A percentile compares a stretch with the other conserved stretches of the same genome.
Conservation (phyloP, 2,888 invertebrate species). For the Scotopteryx bipunctaria region DNA sequence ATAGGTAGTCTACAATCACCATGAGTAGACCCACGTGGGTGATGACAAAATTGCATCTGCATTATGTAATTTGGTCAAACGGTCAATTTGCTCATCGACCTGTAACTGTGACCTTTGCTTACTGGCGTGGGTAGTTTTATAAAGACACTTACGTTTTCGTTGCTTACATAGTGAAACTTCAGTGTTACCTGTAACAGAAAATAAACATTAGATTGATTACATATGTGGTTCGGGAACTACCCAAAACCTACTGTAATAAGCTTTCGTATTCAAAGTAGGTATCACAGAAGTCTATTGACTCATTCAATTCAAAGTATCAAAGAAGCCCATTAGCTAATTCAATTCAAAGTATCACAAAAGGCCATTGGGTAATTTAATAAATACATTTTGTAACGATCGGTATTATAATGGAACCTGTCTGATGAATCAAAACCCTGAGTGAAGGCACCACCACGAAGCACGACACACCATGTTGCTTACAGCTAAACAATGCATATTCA, state of each 20-base stretch:
- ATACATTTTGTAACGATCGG: conserved; percentile 12
- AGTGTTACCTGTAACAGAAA: conserved; percentile 15
- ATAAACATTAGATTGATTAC: not conserved
- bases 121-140: conserved; percentile 1
- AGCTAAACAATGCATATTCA: conserved; percentile 50
- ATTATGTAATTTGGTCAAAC: conserved; percentile 34
- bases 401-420: conserved; percentile 29
- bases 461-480: conserved; percentile 23
- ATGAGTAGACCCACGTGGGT: no score
- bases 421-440: conserved; percentile 42
- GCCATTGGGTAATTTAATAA: not conserved
- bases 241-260: no score
- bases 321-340: no score
- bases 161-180: conserved; percentile 2
- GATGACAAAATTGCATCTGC: conserved; percentile 40
- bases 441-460: conserved; percentile 46
- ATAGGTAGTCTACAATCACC: no score
- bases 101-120: conserved; percentile 14
- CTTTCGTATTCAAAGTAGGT: no score
- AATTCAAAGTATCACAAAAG: not conserved
- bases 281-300: no score
- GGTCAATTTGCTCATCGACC: conserved; percentile 28
- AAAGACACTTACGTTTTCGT: conserved; percentile 2
- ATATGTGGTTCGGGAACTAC: no score
- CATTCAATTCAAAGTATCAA: no score